phyloP scores from a whole-genome alignment of 1,140 invertebrate species.

The Drosophila watanabei region DNA sequence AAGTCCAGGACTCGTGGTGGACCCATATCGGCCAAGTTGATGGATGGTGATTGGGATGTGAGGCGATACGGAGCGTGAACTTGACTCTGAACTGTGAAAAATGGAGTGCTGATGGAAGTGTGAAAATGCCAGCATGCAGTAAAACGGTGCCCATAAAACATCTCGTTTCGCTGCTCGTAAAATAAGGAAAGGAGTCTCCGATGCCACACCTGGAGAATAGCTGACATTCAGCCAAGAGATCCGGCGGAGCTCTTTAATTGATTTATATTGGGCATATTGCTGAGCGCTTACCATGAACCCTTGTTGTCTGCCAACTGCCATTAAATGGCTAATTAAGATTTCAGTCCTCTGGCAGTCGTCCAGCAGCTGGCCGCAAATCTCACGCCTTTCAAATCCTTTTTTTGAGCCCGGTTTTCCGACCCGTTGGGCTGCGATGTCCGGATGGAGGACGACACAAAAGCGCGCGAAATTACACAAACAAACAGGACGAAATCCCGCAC shows the following conservation, averaged over 20 bases:
- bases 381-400: slow-evolving; percentile 54
- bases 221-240: slow-evolving; percentile 17
- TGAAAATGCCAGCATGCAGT: slow-evolving; percentile 46
- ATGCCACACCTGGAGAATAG: slow-evolving; percentile 37
- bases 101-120: slow-evolving; percentile 53
- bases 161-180: slow-evolving; percentile 30
- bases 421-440: slow-evolving; percentile 30
- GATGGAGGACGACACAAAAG: slow-evolving; percentile 69
- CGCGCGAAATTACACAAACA: slow-evolving; percentile 74
- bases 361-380: slow-evolving; percentile 70
- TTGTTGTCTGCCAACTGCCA: slow-evolving; percentile 72
- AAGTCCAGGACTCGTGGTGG: slow-evolving; percentile 5
- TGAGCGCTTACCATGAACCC: slow-evolving; percentile 53
- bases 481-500: slow-evolving; percentile 19
- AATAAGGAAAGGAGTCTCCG: slow-evolving; percentile 18
- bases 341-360: slow-evolving; percentile 62
- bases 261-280: slow-evolving; percentile 54
- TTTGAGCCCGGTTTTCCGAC: slow-evolving; percentile 28
- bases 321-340: slow-evolving; percentile 75
- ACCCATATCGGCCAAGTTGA: slow-evolving; percentile 15
- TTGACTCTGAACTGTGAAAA: slow-evolving; percentile 49
- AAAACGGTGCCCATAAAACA: slow-evolving; percentile 53
- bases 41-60: slow-evolving; percentile 31
- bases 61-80: slow-evolving; percentile 23
- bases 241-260: slow-evolving; percentile 45